Conservation (phyloP, 2,888 invertebrate species). For the Drosophila lacicola region DNA sequence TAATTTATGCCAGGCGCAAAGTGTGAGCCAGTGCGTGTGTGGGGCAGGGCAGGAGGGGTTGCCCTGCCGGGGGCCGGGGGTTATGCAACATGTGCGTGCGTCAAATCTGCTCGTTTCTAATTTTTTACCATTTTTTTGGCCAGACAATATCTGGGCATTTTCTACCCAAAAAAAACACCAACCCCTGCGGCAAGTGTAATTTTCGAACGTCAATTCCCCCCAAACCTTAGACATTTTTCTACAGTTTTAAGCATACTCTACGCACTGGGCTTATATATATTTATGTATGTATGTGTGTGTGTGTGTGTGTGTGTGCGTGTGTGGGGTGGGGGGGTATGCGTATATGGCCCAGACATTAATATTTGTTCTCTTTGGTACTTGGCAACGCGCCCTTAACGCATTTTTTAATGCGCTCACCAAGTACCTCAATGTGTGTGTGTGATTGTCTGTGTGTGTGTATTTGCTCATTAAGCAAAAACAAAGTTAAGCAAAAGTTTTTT, state of each 20-base stretch:
- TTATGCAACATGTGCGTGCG: constrained; percentile 70
- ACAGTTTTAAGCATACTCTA: constrained; percentile 66
- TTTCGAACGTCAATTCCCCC: constrained; percentile 42
- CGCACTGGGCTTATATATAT: constrained; percentile 33
- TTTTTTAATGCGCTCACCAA: constrained; percentile 66
- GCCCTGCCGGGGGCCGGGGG: neutral
- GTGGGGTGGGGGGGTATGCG: constrained; percentile 17
- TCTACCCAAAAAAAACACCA: constrained; percentile 58
- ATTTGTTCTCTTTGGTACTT: constrained; percentile 68
- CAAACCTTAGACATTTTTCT: constrained; percentile 45
- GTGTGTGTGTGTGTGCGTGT: constrained; percentile 8
- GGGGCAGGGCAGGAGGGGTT: neutral
- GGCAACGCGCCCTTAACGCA: constrained; percentile 79
- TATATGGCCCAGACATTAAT: constrained; percentile 78
- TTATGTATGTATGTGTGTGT: constrained; percentile 10
- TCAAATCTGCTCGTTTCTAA: constrained; percentile 67
- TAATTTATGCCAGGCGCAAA: constrained; percentile 70
- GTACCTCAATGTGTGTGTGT: constrained; percentile 33
- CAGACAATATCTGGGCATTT: constrained; percentile 61
- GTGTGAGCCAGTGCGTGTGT: constrained; percentile 44
- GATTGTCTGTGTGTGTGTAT: constrained; percentile 53
- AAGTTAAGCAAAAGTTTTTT: constrained; percentile 79
- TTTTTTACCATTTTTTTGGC: constrained; percentile 64
- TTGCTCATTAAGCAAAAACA: constrained; percentile 83
- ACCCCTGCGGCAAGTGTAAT: constrained; percentile 74